A percentile compares a stretch with the other conserved stretches of the same genome.
Evolutionary conservation across 2,797 vertebrate genomes (phyloP).

Genomic region (Taeniopygia guttata): DNA sequence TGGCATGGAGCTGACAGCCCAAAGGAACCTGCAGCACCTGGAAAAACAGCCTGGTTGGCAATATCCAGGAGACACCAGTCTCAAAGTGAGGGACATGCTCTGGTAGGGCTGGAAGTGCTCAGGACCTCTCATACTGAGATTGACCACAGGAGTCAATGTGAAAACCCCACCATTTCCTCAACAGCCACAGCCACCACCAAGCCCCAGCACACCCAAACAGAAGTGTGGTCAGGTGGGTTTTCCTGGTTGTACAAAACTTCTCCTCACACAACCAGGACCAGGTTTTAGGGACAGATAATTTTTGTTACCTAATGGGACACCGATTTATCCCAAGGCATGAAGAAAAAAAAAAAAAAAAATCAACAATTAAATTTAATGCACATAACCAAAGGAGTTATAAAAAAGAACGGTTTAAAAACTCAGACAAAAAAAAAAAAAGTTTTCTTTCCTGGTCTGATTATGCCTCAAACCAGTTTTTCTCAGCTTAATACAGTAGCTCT

Average conservation of each 20-base stretch:
- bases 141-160: not conserved
- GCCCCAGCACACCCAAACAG: not conserved
- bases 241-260: not conserved
- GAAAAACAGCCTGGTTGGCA: not conserved
- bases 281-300: not conserved
- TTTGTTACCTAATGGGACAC: not conserved
- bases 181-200: not conserved
- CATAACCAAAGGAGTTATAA: not conserved
- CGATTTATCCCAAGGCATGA: not conserved
- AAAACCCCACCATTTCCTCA: not conserved
- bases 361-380: not conserved
- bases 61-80: not conserved
- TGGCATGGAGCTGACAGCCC: not conserved
- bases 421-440: not conserved
- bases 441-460: not conserved
- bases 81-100: accelerated
- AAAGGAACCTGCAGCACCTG: not conserved
- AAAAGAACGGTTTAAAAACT: not conserved
- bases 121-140: not conserved
- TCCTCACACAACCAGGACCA: not conserved
- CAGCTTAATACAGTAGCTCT: not conserved
- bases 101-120: not conserved
- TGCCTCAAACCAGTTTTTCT: not conserved
- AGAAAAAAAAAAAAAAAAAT: not conserved
- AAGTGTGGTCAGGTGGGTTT: not conserved